Evolutionary conservation across 2,113 vertebrate genomes (phyloP).

Genomic region (Nannobrachium achirus): DNA sequence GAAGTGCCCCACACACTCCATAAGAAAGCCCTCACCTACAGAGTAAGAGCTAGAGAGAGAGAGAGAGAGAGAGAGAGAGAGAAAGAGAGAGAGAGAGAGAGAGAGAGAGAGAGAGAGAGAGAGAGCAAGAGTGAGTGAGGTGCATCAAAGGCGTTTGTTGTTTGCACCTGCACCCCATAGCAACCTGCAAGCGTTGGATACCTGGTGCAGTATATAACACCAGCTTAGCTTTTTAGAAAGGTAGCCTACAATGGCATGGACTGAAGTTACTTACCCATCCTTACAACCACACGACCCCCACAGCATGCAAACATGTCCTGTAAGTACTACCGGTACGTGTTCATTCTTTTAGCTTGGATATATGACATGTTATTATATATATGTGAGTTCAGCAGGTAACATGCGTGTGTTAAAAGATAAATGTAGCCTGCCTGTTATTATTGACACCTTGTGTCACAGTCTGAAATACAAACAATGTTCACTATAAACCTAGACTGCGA

Average conservation of each 20-base stretch:
- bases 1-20: no score
- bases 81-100: background rate
- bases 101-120: background rate
- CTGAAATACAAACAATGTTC: background rate
- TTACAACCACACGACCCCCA: conserved; percentile 20
- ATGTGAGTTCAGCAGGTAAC: background rate
- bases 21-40: no score
- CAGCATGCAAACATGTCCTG: conserved; percentile 27
- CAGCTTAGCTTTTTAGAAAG: conserved; percentile 8
- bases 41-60: background rate
- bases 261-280: conserved; percentile 36
- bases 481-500: no score
- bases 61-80: no score
- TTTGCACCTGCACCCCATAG: conserved; percentile 47
- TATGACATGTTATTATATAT: no score
- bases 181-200: conserved; percentile 37
- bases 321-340: conserved; percentile 31
- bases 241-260: conserved; percentile 36
- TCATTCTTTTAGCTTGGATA: conserved; percentile 2
- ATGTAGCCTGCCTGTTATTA: background rate
- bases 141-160: background rate
- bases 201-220: conserved; percentile 12
- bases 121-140: background rate
- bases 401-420: background rate
- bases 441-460: conserved; percentile 8